A percentile compares a stretch with the other conserved stretches of the same genome.
phyloP scores from a whole-genome alignment of 2,797 vertebrate genomes.

The Bovichtus diacanthus region DNA sequence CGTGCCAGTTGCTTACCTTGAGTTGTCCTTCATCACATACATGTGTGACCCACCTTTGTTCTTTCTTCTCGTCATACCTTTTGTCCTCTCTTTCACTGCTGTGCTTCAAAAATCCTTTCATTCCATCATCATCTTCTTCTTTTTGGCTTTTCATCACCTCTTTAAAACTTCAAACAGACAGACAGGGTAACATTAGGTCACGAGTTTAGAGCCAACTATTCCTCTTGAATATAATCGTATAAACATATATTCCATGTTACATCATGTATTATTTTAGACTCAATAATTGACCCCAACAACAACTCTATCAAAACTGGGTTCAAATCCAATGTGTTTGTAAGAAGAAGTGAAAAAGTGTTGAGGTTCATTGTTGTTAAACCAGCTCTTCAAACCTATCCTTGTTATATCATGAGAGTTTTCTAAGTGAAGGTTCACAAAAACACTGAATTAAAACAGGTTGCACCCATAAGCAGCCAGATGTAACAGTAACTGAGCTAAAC shows the following conservation, averaged over 20 bases:
- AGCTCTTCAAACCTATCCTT: not conserved
- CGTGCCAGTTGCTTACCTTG: constrained; percentile 70
- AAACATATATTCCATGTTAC: constrained; percentile 8
- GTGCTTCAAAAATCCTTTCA: constrained; percentile 5
- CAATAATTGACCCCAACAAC: constrained; percentile 1
- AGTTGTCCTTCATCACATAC: constrained; percentile 83
- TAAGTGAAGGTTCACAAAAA: not conserved
- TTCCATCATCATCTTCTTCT: not conserved
- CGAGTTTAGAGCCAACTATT: constrained; percentile 4
- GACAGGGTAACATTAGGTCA: constrained; percentile 25
- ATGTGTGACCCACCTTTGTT: constrained; percentile 69
- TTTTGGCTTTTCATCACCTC: constrained; percentile 22
- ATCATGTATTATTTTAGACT: constrained; percentile 27
- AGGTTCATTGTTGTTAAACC: constrained; percentile 74
- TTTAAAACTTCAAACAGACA: constrained; percentile 6
- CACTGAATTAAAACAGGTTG: not conserved
- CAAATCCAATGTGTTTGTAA: not conserved
- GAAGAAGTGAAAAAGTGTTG: constrained; percentile 29
- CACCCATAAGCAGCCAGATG: not conserved
- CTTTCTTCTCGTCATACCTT: constrained; percentile 10
- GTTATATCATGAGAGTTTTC: not conserved
- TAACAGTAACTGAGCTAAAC: not conserved
- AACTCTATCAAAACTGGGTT: not conserved
- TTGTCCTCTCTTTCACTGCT: constrained; percentile 41
- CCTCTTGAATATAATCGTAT: constrained; percentile 10